Evolutionary conservation across 2,113 vertebrate species (phyloP).

Genomic region (Dermatemys mawii): DNA sequence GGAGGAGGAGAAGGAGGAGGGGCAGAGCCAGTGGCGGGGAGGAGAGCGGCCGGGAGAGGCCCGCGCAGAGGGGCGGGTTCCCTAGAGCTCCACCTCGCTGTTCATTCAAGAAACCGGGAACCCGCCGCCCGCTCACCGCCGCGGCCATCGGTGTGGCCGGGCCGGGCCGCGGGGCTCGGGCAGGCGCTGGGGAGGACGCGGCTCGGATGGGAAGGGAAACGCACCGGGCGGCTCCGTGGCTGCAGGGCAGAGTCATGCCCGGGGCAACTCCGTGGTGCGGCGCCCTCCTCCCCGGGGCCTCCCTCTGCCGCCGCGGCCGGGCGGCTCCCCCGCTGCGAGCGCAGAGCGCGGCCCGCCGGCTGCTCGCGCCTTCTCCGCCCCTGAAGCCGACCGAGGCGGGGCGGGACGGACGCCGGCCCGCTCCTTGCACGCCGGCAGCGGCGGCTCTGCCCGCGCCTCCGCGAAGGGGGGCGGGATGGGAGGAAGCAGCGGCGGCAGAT

Average conservation of each 20-base stretch:
- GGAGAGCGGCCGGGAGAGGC: background rate
- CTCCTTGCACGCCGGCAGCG: background rate
- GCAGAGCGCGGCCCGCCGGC: no score
- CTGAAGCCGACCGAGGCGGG: no score
- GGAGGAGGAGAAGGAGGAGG: background rate
- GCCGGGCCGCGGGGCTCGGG: no score
- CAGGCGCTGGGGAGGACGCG: background rate
- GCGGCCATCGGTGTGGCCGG: background rate
- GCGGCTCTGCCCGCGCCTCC: background rate
- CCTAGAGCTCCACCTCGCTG: slow-evolving; percentile 11
- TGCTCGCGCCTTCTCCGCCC: background rate
- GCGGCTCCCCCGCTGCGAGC: no score
- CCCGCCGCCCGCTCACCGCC: background rate
- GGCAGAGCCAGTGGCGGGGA: background rate
- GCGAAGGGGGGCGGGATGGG: no score
- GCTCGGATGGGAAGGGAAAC: background rate
- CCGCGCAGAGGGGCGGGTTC: background rate
- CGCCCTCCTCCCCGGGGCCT: no score
- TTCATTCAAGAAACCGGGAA: slow-evolving; percentile 39
- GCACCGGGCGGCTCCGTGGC: background rate
- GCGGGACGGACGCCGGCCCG: background rate
- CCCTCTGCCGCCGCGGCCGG: background rate
- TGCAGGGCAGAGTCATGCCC: background rate
- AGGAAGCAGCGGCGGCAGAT: fast-evolving
- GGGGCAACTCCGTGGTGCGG: background rate